phyloP scores from a whole-genome alignment of 2,888 invertebrate genomes.

The Cantharis rustica region DNA sequence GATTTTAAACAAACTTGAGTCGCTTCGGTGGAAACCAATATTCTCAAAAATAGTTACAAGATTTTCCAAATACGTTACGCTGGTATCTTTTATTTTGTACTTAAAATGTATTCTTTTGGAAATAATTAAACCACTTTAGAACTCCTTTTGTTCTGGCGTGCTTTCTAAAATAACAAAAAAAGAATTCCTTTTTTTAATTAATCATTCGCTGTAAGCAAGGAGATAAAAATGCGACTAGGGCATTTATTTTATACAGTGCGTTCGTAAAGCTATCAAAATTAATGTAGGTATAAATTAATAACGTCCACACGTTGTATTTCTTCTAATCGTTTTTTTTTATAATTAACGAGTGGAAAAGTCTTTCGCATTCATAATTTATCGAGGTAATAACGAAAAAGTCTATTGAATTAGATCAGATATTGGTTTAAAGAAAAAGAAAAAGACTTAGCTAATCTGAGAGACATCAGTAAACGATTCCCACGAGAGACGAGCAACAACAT shows the following conservation, averaged over 20 bases:
- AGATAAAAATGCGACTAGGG: not conserved
- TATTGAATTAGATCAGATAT: constrained; percentile 10
- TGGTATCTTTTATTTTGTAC: not conserved
- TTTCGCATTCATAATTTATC: not conserved
- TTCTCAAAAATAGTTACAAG: not conserved
- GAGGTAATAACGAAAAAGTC: not conserved
- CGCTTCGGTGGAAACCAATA: not conserved
- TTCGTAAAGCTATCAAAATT: not conserved
- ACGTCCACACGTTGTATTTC: not conserved
- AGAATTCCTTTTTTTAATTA: not conserved
- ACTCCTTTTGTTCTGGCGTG: not conserved
- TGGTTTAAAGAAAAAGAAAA: constrained; percentile 10
- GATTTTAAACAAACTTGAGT: not conserved
- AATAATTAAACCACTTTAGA: not conserved
- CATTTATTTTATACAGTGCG: not conserved
- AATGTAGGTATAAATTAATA: not conserved
- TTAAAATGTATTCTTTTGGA: not conserved
- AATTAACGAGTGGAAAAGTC: not conserved
- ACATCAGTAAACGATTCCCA: constrained; percentile 24
- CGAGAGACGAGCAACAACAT: constrained; percentile 12
- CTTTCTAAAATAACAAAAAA: not conserved
- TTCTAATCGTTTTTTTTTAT: not conserved
- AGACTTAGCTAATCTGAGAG: constrained; percentile 25
- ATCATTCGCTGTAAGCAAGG: not conserved
- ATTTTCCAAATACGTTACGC: not conserved